phyloP scores from a whole-genome alignment of 2,888 invertebrate genomes.

The Acleris laterana region DNA sequence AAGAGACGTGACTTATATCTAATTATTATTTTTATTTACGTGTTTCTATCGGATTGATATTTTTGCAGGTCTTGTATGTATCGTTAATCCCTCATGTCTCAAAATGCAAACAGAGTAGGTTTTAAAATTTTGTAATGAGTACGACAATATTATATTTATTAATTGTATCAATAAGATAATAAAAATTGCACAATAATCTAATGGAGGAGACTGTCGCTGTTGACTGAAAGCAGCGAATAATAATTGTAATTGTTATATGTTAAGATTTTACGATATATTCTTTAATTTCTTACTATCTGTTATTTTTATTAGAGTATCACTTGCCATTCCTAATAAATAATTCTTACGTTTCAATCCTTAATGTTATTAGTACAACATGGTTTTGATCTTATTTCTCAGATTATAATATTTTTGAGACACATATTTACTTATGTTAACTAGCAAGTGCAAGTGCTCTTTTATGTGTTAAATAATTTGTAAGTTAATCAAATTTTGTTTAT shows the following conservation, averaged over 20 bases:
- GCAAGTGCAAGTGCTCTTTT: constrained; percentile 8
- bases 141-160: constrained; percentile 15
- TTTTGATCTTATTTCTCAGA: too few species aligned
- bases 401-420: too few species aligned
- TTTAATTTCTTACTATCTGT: constrained; percentile 5
- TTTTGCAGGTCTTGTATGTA: neutral
- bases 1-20: too few species aligned
- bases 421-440: neutral
- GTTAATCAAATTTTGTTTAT: constrained; percentile 10
- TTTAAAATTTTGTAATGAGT: neutral
- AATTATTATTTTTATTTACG: too few species aligned
- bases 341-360: too few species aligned
- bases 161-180: constrained; percentile 3
- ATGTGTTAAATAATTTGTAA: constrained; percentile 14
- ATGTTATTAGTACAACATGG: too few species aligned
- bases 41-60: too few species aligned
- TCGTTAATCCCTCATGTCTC: constrained; percentile 1
- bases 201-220: neutral
- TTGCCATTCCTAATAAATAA: constrained; percentile 2
- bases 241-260: constrained; percentile 16
- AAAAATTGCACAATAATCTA: constrained; percentile 15
- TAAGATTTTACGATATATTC: constrained; percentile 8
- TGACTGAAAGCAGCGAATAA: constrained; percentile 6
- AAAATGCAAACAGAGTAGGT: constrained; percentile 4
- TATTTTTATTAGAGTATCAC: constrained; percentile 5